Conservation (phyloP, 2,888 invertebrate genomes). For the Hydraecia micacea region DNA sequence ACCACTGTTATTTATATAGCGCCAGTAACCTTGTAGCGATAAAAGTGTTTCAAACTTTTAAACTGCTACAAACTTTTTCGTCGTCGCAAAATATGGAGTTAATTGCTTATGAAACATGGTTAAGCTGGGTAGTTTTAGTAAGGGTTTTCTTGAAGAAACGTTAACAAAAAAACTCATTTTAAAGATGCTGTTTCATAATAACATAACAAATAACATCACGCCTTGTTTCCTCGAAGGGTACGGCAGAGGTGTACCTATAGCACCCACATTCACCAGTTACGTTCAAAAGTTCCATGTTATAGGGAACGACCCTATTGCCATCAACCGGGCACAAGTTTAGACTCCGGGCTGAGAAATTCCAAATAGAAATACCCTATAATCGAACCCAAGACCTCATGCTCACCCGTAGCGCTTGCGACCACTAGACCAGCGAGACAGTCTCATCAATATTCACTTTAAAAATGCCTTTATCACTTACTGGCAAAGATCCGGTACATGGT, state of each 20-base stretch:
- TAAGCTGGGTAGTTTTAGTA: conserved; percentile 15
- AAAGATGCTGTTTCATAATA: neutral
- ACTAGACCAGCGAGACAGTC: neutral
- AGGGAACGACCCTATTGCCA: neutral
- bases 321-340: neutral
- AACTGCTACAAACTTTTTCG: conserved; percentile 44
- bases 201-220: neutral
- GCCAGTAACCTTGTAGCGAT: conserved; percentile 49
- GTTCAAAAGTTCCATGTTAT: too few species aligned
- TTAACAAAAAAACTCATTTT: neutral
- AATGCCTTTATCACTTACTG: conserved; percentile 89
- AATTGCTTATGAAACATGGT: conserved; percentile 23
- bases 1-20: conserved; percentile 57
- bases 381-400: neutral
- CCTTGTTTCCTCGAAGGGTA: neutral
- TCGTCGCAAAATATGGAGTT: conserved; percentile 34
- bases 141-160: conserved; percentile 12
- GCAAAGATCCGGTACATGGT: conserved; percentile 97
- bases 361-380: neutral
- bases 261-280: neutral
- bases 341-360: neutral
- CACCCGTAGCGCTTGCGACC: neutral
- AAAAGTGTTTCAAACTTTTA: conserved; percentile 59
- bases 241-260: neutral
- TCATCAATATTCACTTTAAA: neutral